Percentiles rank a stretch among this genome's conserved stretches.
Evolutionary conservation across 2,888 invertebrate species (phyloP).

Genomic region (Fragum whitleyi): DNA sequence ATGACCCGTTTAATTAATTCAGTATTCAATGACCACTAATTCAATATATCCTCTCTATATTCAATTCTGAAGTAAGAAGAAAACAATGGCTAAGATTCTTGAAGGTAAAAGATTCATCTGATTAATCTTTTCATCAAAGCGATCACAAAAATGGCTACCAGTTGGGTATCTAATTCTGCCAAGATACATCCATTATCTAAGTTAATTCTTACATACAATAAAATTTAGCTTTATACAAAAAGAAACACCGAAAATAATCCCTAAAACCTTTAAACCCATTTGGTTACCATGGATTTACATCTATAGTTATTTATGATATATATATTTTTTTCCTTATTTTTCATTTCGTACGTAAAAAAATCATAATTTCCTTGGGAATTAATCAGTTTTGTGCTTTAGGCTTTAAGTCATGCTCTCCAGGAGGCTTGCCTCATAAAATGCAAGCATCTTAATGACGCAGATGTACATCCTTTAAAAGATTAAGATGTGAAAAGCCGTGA

Average conservation of each 20-base stretch:
- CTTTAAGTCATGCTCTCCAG: conserved; percentile 31
- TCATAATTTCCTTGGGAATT: conserved; percentile 14
- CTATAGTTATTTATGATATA: conserved; percentile 1
- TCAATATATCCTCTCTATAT: too few species aligned
- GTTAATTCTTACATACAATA: conserved; percentile 7
- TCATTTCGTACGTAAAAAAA: neutral
- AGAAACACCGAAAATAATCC: neutral
- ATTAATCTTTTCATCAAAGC: conserved; percentile 5
- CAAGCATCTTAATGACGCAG: conserved; percentile 40
- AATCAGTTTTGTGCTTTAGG: conserved; percentile 29
- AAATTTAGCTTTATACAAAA: conserved; percentile 8
- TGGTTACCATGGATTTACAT: conserved; percentile 28
- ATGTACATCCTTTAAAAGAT: conserved; percentile 36
- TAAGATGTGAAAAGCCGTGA: conserved; percentile 25
- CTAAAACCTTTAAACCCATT: conserved; percentile 25
- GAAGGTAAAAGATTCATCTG: too few species aligned
- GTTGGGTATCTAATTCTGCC: conserved; percentile 14
- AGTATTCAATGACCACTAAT: too few species aligned
- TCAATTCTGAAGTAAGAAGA: too few species aligned
- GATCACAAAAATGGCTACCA: conserved; percentile 29
- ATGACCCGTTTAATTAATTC: too few species aligned
- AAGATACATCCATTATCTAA: neutral
- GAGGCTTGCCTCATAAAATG: conserved; percentile 41
- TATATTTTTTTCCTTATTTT: conserved; percentile 2
- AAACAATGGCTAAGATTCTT: too few species aligned